Evolutionary conservation across 2,888 invertebrate species (phyloP).

Genomic region (Toxonevra muliebris): DNA sequence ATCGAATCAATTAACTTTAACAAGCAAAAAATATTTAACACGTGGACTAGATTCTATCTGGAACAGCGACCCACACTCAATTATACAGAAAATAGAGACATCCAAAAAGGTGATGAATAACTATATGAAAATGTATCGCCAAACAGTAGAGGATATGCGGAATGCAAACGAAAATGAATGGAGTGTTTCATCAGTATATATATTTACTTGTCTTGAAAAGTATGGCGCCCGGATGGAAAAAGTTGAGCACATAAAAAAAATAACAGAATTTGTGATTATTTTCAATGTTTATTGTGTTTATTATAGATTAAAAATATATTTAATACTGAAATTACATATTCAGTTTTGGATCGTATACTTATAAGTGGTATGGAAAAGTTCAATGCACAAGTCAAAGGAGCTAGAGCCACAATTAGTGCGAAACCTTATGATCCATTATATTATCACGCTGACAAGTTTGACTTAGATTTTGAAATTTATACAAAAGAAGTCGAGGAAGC

Average conservation of each 20-base stretch:
- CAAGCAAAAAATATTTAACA: conserved; percentile 81
- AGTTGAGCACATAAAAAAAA: conserved; percentile 61
- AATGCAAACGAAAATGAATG: conserved; percentile 77
- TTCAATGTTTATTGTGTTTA: background rate
- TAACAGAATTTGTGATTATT: background rate
- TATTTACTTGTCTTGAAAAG: conserved; percentile 88
- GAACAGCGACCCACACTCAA: conserved; percentile 75
- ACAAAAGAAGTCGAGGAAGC: conserved; percentile 74
- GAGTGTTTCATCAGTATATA: conserved; percentile 87
- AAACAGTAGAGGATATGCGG: conserved; percentile 76
- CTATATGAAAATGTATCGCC: conserved; percentile 65
- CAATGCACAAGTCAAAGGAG: conserved; percentile 73
- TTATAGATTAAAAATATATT: conserved; percentile 78
- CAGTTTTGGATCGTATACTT: conserved; percentile 77
- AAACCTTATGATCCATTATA: conserved; percentile 83
- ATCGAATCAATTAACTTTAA: conserved; percentile 88
- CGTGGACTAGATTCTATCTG: conserved; percentile 76
- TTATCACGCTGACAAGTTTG: conserved; percentile 79
- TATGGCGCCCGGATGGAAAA: conserved; percentile 80
- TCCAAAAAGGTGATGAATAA: conserved; percentile 54
- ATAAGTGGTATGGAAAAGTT: conserved; percentile 84
- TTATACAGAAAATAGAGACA: conserved; percentile 78
- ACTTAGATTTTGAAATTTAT: conserved; percentile 79
- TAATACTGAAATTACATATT: conserved; percentile 76
- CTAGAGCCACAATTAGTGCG: conserved; percentile 73